Conservation (phyloP, 2,113 vertebrate species). For the Menura novaehollandiae region DNA sequence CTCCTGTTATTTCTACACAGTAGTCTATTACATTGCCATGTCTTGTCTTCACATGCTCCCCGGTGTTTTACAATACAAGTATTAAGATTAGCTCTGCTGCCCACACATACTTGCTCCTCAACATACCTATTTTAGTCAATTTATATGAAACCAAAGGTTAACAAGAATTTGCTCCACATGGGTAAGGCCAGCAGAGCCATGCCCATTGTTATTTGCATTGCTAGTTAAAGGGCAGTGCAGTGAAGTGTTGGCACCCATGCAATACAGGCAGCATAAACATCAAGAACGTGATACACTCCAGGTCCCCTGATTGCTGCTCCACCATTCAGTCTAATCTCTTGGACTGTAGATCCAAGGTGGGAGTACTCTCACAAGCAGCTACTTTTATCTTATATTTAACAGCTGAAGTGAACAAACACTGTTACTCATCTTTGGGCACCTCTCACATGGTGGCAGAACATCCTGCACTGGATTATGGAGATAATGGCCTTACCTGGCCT, state of each 20-base stretch:
- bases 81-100: neutral
- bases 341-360: neutral
- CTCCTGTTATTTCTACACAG: neutral
- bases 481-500: neutral
- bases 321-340: neutral
- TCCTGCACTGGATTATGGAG: neutral
- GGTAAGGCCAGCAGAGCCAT: neutral
- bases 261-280: neutral
- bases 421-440: neutral
- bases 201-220: neutral
- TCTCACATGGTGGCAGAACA: neutral
- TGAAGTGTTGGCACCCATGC: neutral
- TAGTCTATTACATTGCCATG: neutral
- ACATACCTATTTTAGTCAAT: neutral
- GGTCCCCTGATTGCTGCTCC: neutral
- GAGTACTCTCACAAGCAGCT: neutral
- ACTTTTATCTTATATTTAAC: neutral
- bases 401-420: neutral
- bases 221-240: neutral
- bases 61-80: neutral
- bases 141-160: neutral
- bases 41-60: neutral
- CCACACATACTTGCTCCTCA: neutral
- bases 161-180: neutral
- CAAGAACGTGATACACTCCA: fast-evolving